Conservation (phyloP, 1,140 invertebrate species). For the Aricia agestis region DNA sequence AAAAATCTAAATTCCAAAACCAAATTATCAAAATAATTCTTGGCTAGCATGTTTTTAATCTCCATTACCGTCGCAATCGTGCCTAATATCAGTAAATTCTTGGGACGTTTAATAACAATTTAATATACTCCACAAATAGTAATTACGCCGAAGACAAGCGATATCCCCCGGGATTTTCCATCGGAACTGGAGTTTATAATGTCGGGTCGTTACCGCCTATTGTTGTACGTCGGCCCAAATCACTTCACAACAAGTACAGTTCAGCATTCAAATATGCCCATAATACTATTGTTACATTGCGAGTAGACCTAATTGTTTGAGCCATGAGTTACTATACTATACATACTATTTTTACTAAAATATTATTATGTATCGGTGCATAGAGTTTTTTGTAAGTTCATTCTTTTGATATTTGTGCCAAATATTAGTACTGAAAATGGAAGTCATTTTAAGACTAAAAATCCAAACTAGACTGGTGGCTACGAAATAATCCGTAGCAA, state of each 20-base stretch:
- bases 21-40: too few relatives aligned
- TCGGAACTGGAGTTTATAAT: conserved; percentile 1
- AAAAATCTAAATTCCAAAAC: too few relatives aligned
- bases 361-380: too few relatives aligned
- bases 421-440: too few relatives aligned
- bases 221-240: conserved; percentile 25
- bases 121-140: conserved; percentile 9
- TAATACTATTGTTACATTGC: not conserved
- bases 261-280: not conserved
- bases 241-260: conserved; percentile 18
- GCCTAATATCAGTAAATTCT: not conserved
- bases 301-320: not conserved
- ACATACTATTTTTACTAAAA: too few relatives aligned
- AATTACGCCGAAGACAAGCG: not conserved
- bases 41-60: not conserved
- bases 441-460: too few relatives aligned
- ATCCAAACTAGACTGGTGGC: too few relatives aligned
- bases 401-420: too few relatives aligned
- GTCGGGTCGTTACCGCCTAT: conserved; percentile 29
- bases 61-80: not conserved
- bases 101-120: conserved; percentile 2
- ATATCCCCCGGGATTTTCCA: not conserved
- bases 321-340: not conserved
- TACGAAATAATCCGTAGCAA: too few relatives aligned
- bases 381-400: too few relatives aligned